phyloP scores from a whole-genome alignment of 2,113 vertebrate species.

The Tragelaphus scriptus region DNA sequence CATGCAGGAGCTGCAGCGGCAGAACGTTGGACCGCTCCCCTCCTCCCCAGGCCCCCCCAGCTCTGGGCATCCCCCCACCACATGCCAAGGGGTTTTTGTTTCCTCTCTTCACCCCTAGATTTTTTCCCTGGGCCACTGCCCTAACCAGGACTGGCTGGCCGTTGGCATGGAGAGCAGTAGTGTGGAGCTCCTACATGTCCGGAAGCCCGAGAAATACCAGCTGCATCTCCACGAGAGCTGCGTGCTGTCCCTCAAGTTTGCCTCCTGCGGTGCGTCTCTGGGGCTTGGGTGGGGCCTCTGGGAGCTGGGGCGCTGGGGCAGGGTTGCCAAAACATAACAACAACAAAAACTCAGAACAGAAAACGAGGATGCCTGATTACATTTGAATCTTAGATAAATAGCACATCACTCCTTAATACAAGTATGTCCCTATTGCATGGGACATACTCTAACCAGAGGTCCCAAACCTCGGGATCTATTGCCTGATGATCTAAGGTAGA shows the following conservation, averaged over 20 bases:
- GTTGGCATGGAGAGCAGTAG: constrained; percentile 91
- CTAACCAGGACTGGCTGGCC: constrained; percentile 88
- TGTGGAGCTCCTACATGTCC: constrained; percentile 87
- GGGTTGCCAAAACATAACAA: background rate
- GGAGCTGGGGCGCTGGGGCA: background rate
- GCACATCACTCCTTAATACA: background rate
- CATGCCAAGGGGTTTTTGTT: background rate
- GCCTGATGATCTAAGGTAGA: background rate
- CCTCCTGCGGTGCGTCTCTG: constrained; percentile 84
- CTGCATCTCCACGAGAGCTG: constrained; percentile 92
- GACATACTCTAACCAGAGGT: background rate
- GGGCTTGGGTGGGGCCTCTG: background rate
- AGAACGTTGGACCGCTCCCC: background rate
- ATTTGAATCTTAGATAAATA: background rate
- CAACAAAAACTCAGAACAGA: background rate
- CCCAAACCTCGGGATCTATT: background rate
- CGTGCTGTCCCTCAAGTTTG: constrained; percentile 91
- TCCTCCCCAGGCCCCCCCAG: background rate
- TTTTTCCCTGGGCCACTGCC: constrained; percentile 90
- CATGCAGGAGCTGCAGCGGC: constrained; percentile 79
- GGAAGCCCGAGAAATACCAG: constrained; percentile 90
- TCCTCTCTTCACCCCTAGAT: constrained; percentile 72
- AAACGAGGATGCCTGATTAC: background rate
- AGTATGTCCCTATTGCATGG: background rate
- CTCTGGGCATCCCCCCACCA: background rate